Evolutionary conservation across 2,113 vertebrate species (phyloP).

Genomic region (Cinclus mexicanus): DNA sequence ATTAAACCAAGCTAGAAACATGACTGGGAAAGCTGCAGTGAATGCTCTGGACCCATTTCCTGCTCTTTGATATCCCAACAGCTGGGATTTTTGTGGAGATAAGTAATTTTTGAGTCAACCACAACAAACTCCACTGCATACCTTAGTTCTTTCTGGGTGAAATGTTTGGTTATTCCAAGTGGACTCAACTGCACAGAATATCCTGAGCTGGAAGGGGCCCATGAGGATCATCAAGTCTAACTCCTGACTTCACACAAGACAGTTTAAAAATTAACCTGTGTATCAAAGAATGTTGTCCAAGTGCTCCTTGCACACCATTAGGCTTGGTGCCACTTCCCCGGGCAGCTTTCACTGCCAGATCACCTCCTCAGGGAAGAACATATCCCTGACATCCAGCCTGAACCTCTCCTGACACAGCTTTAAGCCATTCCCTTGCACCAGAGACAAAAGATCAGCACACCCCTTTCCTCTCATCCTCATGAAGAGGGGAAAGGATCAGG

Average conservation of each 20-base stretch:
- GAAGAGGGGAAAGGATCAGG: neutral
- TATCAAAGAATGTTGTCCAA: neutral
- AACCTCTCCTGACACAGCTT: neutral
- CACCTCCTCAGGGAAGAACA: neutral
- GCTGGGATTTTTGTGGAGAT: neutral
- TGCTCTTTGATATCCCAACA: neutral
- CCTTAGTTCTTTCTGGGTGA: neutral
- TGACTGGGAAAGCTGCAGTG: neutral
- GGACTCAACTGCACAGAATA: neutral
- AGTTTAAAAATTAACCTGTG: neutral
- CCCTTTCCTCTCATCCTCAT: accelerated
- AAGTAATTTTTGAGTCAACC: neutral
- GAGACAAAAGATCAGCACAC: neutral
- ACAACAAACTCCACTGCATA: neutral
- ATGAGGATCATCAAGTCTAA: neutral
- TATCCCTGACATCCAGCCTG: neutral
- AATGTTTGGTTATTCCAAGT: neutral
- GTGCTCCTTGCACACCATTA: neutral
- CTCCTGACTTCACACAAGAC: neutral
- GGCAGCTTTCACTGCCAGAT: neutral
- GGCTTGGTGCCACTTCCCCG: neutral
- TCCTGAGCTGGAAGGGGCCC: neutral
- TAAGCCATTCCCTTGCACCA: neutral
- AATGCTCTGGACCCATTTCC: neutral
- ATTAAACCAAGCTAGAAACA: neutral